These are phyloP conservation scores for Pardalotus punctatus DNA, from an alignment of 2,113 vertebrate genomes.

Conservation along the genomic window DNA sequence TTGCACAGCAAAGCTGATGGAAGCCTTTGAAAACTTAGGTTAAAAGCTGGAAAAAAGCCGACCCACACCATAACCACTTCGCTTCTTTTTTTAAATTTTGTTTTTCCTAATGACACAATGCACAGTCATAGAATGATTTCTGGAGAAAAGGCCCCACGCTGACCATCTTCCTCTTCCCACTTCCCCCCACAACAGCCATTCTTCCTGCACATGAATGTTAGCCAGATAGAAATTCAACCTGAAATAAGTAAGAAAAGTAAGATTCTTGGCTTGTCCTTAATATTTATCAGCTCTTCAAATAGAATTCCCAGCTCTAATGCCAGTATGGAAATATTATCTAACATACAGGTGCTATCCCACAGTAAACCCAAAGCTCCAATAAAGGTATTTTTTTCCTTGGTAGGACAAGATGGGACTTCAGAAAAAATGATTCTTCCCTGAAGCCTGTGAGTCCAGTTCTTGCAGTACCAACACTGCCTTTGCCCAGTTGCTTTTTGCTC, in stretches of 20 bases:
- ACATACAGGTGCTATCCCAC: not conserved
- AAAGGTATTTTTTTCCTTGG: not conserved
- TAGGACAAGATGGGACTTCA: not conserved
- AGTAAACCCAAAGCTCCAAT: not conserved
- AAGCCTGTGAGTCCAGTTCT: not conserved
- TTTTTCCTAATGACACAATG: not conserved
- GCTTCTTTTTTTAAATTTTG: not conserved
- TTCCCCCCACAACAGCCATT: fast-evolving
- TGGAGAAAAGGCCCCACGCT: not conserved
- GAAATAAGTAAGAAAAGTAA: not conserved
- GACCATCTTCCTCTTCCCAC: not conserved
- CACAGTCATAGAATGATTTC: not conserved
- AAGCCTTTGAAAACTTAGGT: not conserved
- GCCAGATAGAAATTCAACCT: not conserved
- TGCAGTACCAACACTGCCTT: not conserved
- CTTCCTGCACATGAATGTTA: not conserved
- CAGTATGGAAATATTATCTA: not conserved
- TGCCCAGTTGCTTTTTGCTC: not conserved
- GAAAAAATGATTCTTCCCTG: not conserved
- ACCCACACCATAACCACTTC: not conserved
- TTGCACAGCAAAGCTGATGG: not conserved
- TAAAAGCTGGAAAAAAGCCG: not conserved
- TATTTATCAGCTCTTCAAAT: not conserved
- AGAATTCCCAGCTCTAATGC: not conserved
- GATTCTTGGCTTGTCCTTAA: not conserved